Evolutionary conservation across 2,888 invertebrate species (phyloP).

Genomic region (Drosophila neoperkinsi): DNA sequence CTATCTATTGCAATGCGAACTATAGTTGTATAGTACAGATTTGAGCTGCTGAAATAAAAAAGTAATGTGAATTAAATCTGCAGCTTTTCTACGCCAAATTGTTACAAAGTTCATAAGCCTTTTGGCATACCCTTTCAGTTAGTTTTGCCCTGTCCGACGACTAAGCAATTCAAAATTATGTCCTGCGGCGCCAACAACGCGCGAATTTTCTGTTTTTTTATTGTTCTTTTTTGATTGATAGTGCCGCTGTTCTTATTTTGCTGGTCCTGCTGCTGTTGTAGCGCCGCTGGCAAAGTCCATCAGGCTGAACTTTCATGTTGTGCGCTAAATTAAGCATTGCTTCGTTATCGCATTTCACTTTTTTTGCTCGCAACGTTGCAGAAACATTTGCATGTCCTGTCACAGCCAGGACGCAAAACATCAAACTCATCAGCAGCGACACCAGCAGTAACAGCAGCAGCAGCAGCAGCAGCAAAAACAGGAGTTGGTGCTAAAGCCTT

Average conservation of each 20-base stretch:
- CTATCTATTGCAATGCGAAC: neutral
- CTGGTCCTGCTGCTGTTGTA: conserved; percentile 10
- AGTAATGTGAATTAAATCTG: neutral
- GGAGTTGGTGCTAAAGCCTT: conserved; percentile 19
- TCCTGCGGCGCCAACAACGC: conserved; percentile 66
- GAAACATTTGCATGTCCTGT: conserved; percentile 79
- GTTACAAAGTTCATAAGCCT: neutral
- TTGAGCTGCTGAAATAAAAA: neutral
- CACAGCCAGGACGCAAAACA: conserved; percentile 76
- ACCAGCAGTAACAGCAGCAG: conserved; percentile 46
- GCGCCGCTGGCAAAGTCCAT: conserved; percentile 40
- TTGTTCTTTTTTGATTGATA: conserved; percentile 18
- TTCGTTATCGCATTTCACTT: conserved; percentile 45
- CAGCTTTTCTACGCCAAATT: neutral
- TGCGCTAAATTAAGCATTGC: conserved; percentile 79
- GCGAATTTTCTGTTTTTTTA: conserved; percentile 15
- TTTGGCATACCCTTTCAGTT: conserved; percentile 27
- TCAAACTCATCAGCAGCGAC: conserved; percentile 77
- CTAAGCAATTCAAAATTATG: conserved; percentile 73
- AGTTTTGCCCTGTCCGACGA: conserved; percentile 25
- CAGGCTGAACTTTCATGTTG: conserved; percentile 67
- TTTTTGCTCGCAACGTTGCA: conserved; percentile 32
- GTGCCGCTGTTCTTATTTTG: conserved; percentile 9
- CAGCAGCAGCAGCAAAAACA: conserved; percentile 1
- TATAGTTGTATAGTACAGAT: neutral